Conservation (phyloP, 2,888 invertebrate genomes). For the Epinotia bilunana region DNA sequence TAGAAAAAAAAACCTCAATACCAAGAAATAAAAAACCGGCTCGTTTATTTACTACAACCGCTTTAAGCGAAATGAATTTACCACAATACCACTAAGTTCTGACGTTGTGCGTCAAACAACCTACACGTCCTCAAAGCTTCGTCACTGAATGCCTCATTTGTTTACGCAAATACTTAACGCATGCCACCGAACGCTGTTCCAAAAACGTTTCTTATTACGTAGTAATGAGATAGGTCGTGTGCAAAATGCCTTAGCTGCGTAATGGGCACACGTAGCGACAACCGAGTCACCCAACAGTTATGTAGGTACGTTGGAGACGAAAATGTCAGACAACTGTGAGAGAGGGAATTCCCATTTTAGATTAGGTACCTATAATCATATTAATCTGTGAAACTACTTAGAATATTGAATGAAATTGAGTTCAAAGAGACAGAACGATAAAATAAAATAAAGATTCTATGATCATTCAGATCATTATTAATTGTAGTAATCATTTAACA, state of each 20-base stretch:
- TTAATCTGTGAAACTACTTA: background rate
- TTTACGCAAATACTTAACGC: conserved; percentile 43
- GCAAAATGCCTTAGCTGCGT: conserved; percentile 48
- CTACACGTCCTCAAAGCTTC: conserved; percentile 27
- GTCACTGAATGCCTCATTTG: conserved; percentile 37
- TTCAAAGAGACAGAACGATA: background rate
- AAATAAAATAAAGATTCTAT: background rate
- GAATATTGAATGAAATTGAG: background rate
- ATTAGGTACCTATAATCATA: background rate
- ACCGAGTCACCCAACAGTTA: conserved; percentile 55
- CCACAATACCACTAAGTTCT: conserved; percentile 8
- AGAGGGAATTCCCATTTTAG: conserved; percentile 3
- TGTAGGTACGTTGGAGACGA: conserved; percentile 61
- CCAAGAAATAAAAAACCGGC: background rate
- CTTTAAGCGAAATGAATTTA: background rate
- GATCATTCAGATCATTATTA: background rate
- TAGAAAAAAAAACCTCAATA: background rate
- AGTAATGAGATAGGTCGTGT: conserved; percentile 44
- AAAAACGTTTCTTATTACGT: conserved; percentile 44
- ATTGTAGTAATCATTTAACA: background rate
- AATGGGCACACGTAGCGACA: conserved; percentile 63
- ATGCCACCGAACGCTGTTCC: conserved; percentile 39
- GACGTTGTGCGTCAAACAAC: conserved; percentile 18
- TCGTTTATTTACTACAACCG: background rate
- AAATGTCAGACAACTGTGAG: conserved; percentile 13